Base-by-base conservation (phyloP, 2,888 invertebrate species). In the Matsumyia berberina region DNA sequence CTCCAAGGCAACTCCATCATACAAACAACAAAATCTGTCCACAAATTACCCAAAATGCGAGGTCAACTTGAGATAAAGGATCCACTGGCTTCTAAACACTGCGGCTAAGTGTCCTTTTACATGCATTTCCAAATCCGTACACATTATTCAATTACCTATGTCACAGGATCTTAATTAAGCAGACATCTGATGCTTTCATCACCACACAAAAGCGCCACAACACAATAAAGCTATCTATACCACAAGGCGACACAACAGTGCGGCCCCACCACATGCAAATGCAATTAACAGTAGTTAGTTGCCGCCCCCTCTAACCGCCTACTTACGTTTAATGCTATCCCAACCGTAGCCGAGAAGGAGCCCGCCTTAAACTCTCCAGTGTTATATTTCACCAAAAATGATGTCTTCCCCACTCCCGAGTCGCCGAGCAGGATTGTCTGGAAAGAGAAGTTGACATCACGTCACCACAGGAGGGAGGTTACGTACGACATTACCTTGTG, bases 341-440 rank as follows among this genome's bases (percentile, higher is more conserved):
- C 98, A 66, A 98, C 98, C 0, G 98, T 98, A 6, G 98, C 98
- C 0, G 98, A 97, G 92, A 98, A 98, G 88, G 96, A 97, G 5
- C 97, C 97, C 0, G 95, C 94, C 90, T 97, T 96, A 91, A 98
- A 98, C 92, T 95, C 96, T 58, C 97, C 97, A 11, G 97, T 97
- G 92, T 98, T 97, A 91, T 97, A 98, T 93, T 97, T 97, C 33
- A 98, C 97, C 85, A 98, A 93, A 66, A 98, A 93, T 2, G 97
- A 97, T 0, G 98, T 98, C 92, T 98, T 98, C 5, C 98, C 98
- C 12, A 98, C 97, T 5, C 97, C 97, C 86, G 97, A 97, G 92
- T 98, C 98, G 0, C 98, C 98, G 35, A 98, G 94, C n/a, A 98
- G 93, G 88, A 98, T 98, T 80, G 97, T 97, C 97, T 97, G 93